phyloP scores from a whole-genome alignment of 2,113 vertebrate species.

The Cebidichthys violaceus region DNA sequence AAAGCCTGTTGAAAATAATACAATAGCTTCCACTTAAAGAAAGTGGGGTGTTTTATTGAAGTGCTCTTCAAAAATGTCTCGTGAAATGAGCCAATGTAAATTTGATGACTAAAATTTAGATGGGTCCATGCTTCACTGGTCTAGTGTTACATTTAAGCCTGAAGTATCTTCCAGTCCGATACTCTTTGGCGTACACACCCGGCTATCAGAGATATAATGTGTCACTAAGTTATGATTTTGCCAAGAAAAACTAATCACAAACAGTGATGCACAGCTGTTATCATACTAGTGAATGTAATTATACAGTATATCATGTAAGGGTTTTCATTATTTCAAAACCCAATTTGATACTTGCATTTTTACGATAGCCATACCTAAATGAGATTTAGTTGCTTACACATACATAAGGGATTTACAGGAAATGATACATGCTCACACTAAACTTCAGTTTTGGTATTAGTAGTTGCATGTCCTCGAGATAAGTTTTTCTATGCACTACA shows the following conservation, averaged over 20 bases:
- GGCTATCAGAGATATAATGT: neutral
- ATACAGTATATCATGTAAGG: neutral
- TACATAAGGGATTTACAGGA: too few species aligned
- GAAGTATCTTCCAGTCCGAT: neutral
- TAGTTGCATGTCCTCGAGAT: too few species aligned
- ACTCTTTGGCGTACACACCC: neutral
- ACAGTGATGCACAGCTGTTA: neutral
- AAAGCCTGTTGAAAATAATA: conserved; percentile 4
- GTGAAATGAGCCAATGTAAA: neutral
- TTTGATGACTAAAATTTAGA: neutral
- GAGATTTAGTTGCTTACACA: too few species aligned
- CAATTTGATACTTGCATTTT: too few species aligned
- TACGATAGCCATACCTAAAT: too few species aligned
- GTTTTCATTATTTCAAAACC: too few species aligned
- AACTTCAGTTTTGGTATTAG: too few species aligned
- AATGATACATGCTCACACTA: too few species aligned
- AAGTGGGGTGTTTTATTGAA: conserved; percentile 9
- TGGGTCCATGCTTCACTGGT: neutral
- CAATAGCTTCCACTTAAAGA: conserved; percentile 1
- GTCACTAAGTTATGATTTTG: neutral
- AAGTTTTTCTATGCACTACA: too few species aligned
- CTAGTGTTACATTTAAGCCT: neutral
- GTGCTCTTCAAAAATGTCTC: conserved; percentile 20
- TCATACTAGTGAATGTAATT: neutral
- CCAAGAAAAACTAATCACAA: neutral